phyloP scores from a whole-genome alignment of 2,888 invertebrate genomes.

The Lepidonotus clava region DNA sequence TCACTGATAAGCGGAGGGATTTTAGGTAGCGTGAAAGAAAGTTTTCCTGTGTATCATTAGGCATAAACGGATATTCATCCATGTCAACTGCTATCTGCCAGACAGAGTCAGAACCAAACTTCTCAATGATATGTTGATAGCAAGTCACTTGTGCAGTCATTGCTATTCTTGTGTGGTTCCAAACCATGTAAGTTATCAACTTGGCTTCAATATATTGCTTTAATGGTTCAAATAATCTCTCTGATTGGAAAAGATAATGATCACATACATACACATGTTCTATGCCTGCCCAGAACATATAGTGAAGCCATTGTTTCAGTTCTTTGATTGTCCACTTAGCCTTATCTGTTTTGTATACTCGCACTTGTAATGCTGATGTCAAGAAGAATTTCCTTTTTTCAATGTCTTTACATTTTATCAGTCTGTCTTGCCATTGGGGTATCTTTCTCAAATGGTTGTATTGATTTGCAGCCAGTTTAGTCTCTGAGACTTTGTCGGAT shows the following conservation, averaged over 20 bases:
- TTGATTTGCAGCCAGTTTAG: too few species aligned
- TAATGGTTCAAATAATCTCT: conserved; percentile 52
- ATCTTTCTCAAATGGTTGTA: background rate
- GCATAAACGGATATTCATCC: background rate
- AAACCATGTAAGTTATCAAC: background rate
- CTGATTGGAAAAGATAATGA: conserved; percentile 56
- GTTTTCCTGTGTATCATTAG: background rate
- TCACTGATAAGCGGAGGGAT: background rate
- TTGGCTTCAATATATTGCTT: conserved; percentile 47
- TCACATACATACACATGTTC: conserved; percentile 62
- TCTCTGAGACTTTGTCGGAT: too few species aligned
- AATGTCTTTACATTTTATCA: background rate
- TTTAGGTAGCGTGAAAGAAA: background rate
- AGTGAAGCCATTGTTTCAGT: conserved; percentile 63
- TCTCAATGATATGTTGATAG: background rate
- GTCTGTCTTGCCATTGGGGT: background rate
- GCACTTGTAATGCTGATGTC: conserved; percentile 30
- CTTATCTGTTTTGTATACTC: conserved; percentile 60
- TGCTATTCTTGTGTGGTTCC: background rate
- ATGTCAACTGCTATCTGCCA: background rate
- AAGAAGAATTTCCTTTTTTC: background rate
- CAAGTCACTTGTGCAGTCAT: background rate
- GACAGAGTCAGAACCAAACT: background rate
- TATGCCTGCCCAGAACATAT: conserved; percentile 61
- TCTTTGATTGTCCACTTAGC: conserved; percentile 61